Evolutionary conservation across 64 coral and sea anemone genomes (phyloP).

Genomic region (Stichodactyla helianthus): DNA sequence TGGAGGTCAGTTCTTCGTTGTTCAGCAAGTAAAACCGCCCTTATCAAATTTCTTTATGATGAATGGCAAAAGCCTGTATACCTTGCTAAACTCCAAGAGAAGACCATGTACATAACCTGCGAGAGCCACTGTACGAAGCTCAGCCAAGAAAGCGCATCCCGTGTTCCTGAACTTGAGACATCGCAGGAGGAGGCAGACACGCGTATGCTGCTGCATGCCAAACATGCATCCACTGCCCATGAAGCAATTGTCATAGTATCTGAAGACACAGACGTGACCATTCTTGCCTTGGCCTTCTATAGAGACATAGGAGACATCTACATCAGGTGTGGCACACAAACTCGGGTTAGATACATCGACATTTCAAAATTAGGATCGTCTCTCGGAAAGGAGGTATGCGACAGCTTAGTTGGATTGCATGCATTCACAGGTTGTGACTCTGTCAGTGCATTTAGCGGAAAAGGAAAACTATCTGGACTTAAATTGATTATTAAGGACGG

Average conservation of each 20-base stretch:
- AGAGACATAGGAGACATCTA: not conserved
- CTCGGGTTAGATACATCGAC: constrained; percentile 34
- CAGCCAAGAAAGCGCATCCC: constrained; percentile 12
- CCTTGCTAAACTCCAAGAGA: constrained; percentile 24
- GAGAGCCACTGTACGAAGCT: constrained; percentile 23
- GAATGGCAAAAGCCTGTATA: constrained; percentile 37
- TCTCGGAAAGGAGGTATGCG: constrained; percentile 30
- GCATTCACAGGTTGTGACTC: constrained; percentile 33
- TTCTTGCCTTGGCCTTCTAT: constrained; percentile 35
- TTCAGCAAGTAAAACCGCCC: constrained; percentile 23
- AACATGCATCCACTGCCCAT: constrained; percentile 39
- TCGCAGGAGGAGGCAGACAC: constrained; percentile 60
- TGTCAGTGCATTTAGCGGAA: constrained; percentile 44
- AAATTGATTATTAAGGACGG: not conserved
- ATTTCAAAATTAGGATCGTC: constrained; percentile 33
- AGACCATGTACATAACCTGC: constrained; percentile 31
- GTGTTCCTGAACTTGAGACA: constrained; percentile 8
- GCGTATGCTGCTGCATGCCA: not conserved
- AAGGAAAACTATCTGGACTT: constrained; percentile 36
- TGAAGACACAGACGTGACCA: constrained; percentile 37
- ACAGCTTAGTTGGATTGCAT: not conserved
- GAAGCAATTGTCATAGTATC: constrained; percentile 43
- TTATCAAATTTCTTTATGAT: constrained; percentile 41
- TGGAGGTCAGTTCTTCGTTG: constrained; percentile 38
- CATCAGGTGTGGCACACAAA: constrained; percentile 41